phyloP scores from a whole-genome alignment of 1,140 invertebrate genomes.

The Chironomus striatipennis region DNA sequence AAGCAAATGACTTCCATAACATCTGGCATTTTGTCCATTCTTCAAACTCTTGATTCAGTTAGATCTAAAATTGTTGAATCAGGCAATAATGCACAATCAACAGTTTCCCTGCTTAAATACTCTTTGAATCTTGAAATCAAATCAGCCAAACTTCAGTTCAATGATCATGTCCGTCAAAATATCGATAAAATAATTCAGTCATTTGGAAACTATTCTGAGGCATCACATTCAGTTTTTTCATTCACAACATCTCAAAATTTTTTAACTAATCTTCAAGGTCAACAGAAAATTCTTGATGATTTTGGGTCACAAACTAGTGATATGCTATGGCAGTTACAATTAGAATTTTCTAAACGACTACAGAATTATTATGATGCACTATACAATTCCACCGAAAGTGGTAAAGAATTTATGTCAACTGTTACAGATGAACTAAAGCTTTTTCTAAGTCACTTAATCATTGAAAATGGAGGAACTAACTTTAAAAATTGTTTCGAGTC shows the following conservation, averaged over 20 bases:
- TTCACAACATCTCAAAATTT: background rate
- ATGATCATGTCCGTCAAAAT: background rate
- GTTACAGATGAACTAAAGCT: background rate
- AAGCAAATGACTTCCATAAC: background rate
- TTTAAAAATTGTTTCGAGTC: background rate
- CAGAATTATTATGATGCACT: background rate
- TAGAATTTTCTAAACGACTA: background rate
- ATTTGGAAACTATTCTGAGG: background rate
- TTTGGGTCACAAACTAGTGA: background rate
- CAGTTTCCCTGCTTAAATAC: background rate
- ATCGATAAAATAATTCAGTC: background rate
- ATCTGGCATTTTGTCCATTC: background rate
- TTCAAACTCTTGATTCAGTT: background rate
- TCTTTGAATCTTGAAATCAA: background rate
- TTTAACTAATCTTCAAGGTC: background rate
- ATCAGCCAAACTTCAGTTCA: background rate
- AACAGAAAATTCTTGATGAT: background rate
- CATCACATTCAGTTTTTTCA: background rate
- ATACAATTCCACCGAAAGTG: background rate
- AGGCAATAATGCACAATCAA: background rate
- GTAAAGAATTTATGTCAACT: background rate
- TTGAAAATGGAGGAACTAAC: background rate
- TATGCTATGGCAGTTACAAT: background rate
- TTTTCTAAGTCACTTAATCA: background rate
- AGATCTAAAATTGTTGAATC: background rate